Conservation (phyloP, 2,113 vertebrate genomes). For the Gavialis gangeticus region DNA sequence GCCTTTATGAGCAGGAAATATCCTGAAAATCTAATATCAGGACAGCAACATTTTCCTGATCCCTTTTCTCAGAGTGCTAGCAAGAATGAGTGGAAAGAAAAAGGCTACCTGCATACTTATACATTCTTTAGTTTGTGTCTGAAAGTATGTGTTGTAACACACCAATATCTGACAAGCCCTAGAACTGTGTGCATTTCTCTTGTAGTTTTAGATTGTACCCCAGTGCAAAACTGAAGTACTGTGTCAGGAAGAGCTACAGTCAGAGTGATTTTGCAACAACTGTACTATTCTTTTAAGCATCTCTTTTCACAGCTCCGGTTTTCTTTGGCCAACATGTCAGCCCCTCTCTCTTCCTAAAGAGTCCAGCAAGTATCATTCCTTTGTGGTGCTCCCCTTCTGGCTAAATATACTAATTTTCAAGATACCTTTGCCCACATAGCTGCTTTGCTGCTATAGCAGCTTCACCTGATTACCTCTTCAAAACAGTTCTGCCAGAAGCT, state of each 20-base stretch:
- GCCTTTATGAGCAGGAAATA: neutral
- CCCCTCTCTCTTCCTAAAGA: neutral
- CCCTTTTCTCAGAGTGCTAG: neutral
- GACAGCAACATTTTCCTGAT: neutral
- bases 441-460: neutral
- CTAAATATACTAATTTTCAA: neutral
- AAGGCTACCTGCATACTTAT: neutral
- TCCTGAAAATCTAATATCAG: conserved; percentile 27
- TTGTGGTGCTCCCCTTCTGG: neutral
- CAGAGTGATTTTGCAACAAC: neutral
- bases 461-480: neutral
- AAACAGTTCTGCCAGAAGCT: neutral
- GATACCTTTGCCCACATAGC: neutral
- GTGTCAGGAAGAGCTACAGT: neutral
- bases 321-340: conserved; percentile 12
- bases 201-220: neutral
- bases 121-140: neutral
- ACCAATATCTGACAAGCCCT: neutral
- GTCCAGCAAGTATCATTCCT: neutral
- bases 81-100: neutral
- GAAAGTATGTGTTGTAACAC: neutral
- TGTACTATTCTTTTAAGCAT: neutral
- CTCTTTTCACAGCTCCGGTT: conserved; percentile 26
- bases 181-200: neutral
- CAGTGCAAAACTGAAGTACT: neutral